Evolutionary conservation across 2,888 invertebrate species (phyloP), one percentile per base, ranked within the genome.

Genomic region (Glaucopsyche alexis): DNA sequence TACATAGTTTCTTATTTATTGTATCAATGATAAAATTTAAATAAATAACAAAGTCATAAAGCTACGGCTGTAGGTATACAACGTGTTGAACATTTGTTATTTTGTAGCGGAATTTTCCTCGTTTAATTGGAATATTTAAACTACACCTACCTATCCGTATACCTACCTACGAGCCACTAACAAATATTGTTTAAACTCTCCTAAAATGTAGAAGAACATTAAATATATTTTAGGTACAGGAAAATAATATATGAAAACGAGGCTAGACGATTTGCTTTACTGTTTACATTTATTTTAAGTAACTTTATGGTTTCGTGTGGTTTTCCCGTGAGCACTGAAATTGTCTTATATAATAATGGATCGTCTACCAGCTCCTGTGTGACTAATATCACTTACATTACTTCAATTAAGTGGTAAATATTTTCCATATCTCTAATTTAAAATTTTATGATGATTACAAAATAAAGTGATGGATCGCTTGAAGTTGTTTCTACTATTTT

Each of bases 71-170:
- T 55, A 71, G 64, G 42, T 60, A 47, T n/a, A 47, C 42, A 45
- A n/a, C n/a, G 60, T 45, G 45, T 13, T 66, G 40, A 42, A 55
- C 45, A 38, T 69, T 29, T 38, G 49, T 52, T 40, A 14, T 55
- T 45, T 19, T 14, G 65, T 11, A 8, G 65, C 64, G 71, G 71
- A 60, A 73, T 77, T 78, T 76, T 79, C 78, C 78, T 78, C 74
- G 65, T 65, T 67, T 74, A 75, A 77, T 76, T 74, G 71, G 66
- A 72, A 67, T 71, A 71, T 66, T 66, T 42, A 29, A 38, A 60
- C 13, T 60, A 60, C 60, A 60, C 38, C 11, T 29, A 60, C 6
- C 19, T 29, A 60, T 29, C 13, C 29, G 29, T 60, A 2, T 11
- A 11, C 4, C 29, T 29, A 42, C 42, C 60, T 60, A 29, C 13